A percentile compares a stretch with the other conserved stretches of the same genome.
phyloP scores from a whole-genome alignment of 2,797 vertebrate species.

The Acestrorhynchus altus region DNA sequence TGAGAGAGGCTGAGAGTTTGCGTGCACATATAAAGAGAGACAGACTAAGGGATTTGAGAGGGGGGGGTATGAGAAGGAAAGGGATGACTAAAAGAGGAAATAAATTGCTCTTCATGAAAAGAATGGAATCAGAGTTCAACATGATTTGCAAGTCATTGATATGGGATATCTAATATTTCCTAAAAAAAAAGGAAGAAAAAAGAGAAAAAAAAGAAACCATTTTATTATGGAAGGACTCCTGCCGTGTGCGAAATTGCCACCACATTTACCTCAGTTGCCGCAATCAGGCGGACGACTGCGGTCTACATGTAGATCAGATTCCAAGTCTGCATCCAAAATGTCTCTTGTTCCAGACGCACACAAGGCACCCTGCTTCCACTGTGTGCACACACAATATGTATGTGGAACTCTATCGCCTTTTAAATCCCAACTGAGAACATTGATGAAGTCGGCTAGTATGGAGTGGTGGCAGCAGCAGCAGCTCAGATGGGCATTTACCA shows the following conservation, averaged over 20 bases:
- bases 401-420: constrained; percentile 34
- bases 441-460: constrained; percentile 27
- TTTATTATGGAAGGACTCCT: constrained; percentile 94
- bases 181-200: constrained; percentile 51
- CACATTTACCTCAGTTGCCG: constrained; percentile 97
- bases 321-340: constrained; percentile 82
- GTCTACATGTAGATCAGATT: constrained; percentile 89
- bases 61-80: constrained; percentile 1
- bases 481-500: constrained; percentile 8
- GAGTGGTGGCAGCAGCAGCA: not conserved
- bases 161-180: constrained; percentile 93
- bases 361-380: constrained; percentile 50
- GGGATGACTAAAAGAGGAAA: constrained; percentile 77
- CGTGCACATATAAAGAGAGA: constrained; percentile 65
- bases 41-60: constrained; percentile 22
- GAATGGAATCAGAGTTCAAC: constrained; percentile 91
- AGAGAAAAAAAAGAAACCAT: constrained; percentile 75
- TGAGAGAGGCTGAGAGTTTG: constrained; percentile 46
- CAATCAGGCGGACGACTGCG: constrained; percentile 95
- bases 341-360: constrained; percentile 65
- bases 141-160: constrained; percentile 97
- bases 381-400: constrained; percentile 52
- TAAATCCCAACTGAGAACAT: constrained; percentile 22
- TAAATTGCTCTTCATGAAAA: constrained; percentile 90
- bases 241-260: constrained; percentile 96